Evolutionary conservation across 2,888 invertebrate genomes (phyloP).

Genomic region (Meandrusa payeni): DNA sequence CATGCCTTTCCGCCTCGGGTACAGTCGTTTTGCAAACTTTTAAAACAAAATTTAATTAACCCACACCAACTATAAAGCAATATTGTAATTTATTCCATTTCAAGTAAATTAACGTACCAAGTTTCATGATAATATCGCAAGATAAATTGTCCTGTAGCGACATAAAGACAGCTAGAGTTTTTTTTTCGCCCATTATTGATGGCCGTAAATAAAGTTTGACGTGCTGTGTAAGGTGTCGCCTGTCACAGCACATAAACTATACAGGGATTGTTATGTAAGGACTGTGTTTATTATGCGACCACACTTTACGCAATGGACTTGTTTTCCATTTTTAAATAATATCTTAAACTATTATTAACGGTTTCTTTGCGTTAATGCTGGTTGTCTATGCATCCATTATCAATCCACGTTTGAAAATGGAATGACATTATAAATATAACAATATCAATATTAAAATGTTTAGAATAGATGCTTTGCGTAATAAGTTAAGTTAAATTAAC

Average conservation of each 20-base stretch:
- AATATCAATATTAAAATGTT: too few relatives aligned
- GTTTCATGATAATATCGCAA: conserved; percentile 18
- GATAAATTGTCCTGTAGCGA: conserved; percentile 12
- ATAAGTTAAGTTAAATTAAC: too few relatives aligned
- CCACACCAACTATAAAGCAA: not conserved
- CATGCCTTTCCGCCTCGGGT: conserved; percentile 9
- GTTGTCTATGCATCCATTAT: not conserved
- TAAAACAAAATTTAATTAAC: conserved; percentile 2
- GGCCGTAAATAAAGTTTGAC: conserved; percentile 17
- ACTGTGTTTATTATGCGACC: not conserved
- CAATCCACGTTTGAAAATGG: too few relatives aligned
- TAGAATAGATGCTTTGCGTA: too few relatives aligned
- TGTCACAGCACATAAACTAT: conserved; percentile 13
- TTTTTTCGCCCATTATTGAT: conserved; percentile 19
- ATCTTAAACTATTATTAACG: too few relatives aligned
- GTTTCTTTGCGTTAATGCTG: too few relatives aligned
- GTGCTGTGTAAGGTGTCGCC: conserved; percentile 13
- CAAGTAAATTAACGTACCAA: conserved; percentile 12
- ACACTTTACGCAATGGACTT: not conserved
- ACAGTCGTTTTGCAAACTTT: not conserved
- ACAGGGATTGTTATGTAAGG: conserved; percentile 11
- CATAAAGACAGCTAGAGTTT: conserved; percentile 8
- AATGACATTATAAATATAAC: too few relatives aligned
- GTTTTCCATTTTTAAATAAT: conserved; percentile 1
- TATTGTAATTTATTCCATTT: conserved; percentile 12